Base-by-base conservation (phyloP, 2,888 invertebrate species). In the Galeopsomyia nigrocyanea region DNA sequence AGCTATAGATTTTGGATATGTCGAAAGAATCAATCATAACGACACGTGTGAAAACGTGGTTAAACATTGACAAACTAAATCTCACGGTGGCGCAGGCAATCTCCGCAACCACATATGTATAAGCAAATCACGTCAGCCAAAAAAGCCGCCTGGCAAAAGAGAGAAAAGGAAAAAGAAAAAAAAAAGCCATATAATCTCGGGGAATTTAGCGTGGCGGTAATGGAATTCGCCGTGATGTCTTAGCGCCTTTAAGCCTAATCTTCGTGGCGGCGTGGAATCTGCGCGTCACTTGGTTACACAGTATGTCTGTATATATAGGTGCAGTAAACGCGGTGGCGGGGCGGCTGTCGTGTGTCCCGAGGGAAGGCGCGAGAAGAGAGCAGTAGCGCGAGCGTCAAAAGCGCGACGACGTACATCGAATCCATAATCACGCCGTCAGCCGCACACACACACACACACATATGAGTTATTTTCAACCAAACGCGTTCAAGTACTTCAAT, bases 401-500 rank as follows among this genome's bases (percentile, higher is more conserved):
- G 75, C 55, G 46, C 7, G 22, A 55, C 65, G 62, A 62, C 71
- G 69, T 60, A 10, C 70, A 49, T 50, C 67, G 75, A 69, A 73
- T 70, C 68, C 49, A 60, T 73, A 75, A 75, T 75, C 69, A 47
- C 67, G 49, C 58, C 58, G 68, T 65, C 62, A 53, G 46, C 63
- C 47, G 67, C 49, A 55, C 22, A n/a, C 49, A 21, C 49, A 22
- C 22, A 9, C 53, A 5, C 26, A 5, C 39, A 9, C 55, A 16
- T 26, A 3, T 7, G 39, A 39, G 39, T 39, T 39, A 39, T 39
- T 39, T 39, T 39, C 10, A 10, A 39, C 5, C 56, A 17, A n/a
- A 47, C 22, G 66, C 13, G 57, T 69, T 73, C 69, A 62, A 73
- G 69, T 66, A 63, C 69, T 66, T 66, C 66, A 69, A 73, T 73